Base-by-base conservation (phyloP, 2,113 vertebrate genomes). In the Aspiorhynchus laticeps region DNA sequence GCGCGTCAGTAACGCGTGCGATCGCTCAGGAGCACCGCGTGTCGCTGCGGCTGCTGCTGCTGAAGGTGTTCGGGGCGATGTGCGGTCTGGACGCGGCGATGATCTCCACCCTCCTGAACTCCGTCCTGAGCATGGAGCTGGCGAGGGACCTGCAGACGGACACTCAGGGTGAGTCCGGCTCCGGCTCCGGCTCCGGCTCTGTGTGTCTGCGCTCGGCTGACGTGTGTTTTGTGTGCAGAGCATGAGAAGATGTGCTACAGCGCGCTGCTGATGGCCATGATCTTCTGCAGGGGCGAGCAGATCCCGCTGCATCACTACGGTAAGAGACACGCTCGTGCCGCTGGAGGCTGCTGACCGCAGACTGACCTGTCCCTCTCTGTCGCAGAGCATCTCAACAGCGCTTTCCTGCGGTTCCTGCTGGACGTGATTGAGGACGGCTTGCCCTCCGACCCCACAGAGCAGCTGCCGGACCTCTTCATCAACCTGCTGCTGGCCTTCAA, bases 171-270 rank as follows among this genome's bases (percentile, higher is more conserved):
- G 56, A 61, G 56, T 9, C 56, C 7, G 0, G 24, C 56, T 61
- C 48, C 48, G 12, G 12, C 48, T 14, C 21, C 83, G 91, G 21
- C 26, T n/a, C 67, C 11, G 10, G 46, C 15, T 28, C 19, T 71
- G 65, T 12, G n/a, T 11, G 48, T 53, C 4, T 51, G 6, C 7
- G n/a, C 8, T 46, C 65, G 6, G 1, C 46, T 88, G 15, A 71
- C 6, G 2, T 79, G 80, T 80, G 76, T 86, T 90, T 88, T 12
- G 86, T 90, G 83, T 91, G 48, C 93, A 99, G 98, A 99, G 90
- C 98, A 99, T 90, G 97, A 99, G 90, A 99, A 99, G 92, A 95
- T 99, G 95, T 99, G 98, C 87, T 99, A 99, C 91, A 97, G 98
- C 0, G 97, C 97, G 0, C 93, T 99, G 91, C 95, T 99, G 21